These are phyloP conservation scores for Leptinotarsa defecta DNA, from an alignment of 1,140 invertebrate species.

Conservation along the genomic window DNA sequence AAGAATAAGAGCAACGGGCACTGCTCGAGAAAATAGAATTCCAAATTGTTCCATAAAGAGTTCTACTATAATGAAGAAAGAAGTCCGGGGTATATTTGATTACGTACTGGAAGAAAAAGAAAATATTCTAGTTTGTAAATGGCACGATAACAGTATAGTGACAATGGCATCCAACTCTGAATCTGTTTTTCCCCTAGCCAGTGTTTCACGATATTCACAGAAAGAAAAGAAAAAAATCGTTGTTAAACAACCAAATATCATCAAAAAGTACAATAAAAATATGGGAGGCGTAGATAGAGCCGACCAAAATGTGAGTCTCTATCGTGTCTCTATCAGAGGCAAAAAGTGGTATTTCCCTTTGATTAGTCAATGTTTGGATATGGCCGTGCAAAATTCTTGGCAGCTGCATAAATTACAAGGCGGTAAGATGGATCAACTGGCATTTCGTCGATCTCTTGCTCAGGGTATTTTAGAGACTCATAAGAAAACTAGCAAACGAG, in stretches of 20 bases:
- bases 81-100: constrained; percentile 33
- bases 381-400: constrained; percentile 52
- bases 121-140: constrained; percentile 33
- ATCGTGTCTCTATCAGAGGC: constrained; percentile 39
- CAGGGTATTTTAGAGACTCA: constrained; percentile 36
- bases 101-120: constrained; percentile 29
- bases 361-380: constrained; percentile 46
- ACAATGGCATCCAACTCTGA: constrained; percentile 37
- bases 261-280: too few species aligned
- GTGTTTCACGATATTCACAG: constrained; percentile 38
- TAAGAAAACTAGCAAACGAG: constrained; percentile 35
- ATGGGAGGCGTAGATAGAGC: too few species aligned
- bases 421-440: constrained; percentile 41
- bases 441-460: constrained; percentile 41
- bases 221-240: constrained; percentile 38
- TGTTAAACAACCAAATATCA: too few species aligned
- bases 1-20: constrained; percentile 36
- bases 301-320: constrained; percentile 15
- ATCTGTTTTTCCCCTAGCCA: constrained; percentile 32
- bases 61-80: constrained; percentile 28
- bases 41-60: constrained; percentile 19
- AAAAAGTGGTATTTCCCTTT: constrained; percentile 54
- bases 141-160: constrained; percentile 47
- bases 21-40: constrained; percentile 41
- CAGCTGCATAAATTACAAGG: constrained; percentile 41